Percentiles rank a stretch among this genome's conserved stretches.
Conservation (phyloP, 2,797 vertebrate genomes). For the Myotis daubentonii region DNA sequence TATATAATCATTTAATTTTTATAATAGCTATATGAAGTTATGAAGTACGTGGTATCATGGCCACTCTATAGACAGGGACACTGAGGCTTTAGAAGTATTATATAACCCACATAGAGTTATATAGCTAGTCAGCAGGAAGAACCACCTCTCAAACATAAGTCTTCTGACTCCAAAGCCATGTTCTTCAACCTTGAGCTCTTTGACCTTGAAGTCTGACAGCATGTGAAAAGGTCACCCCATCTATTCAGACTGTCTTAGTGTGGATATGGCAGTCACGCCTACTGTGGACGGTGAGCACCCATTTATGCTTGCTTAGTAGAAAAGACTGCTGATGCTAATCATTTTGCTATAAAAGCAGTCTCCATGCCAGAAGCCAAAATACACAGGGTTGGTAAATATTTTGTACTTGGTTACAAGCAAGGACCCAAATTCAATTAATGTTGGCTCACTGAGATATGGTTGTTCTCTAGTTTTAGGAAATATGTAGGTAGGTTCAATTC, state of each 20-base stretch:
- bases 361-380: conserved; percentile 70
- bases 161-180: background rate
- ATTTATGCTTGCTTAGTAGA: conserved; percentile 53
- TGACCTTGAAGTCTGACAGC: background rate
- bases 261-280: background rate
- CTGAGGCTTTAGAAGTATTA: background rate
- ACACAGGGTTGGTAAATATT: conserved; percentile 72
- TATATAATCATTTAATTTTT: background rate
- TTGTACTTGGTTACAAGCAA: conserved; percentile 68
- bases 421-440: conserved; percentile 52
- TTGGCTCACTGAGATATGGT: conserved; percentile 22
- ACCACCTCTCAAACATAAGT: background rate
- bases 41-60: background rate
- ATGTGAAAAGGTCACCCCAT: background rate
- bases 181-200: background rate
- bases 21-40: background rate
- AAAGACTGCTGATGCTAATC: conserved; percentile 66
- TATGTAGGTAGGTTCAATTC: conserved; percentile 41
- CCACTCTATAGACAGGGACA: background rate
- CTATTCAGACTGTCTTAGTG: conserved; percentile 6
- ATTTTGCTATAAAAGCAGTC: conserved; percentile 60
- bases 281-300: background rate
- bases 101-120: no score
- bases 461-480: conserved; percentile 64
- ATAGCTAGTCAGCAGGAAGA: background rate